These are phyloP conservation scores for Marasmarcha lunaedactyla DNA, from an alignment of 2,888 invertebrate genomes.

Conservation along the genomic window DNA sequence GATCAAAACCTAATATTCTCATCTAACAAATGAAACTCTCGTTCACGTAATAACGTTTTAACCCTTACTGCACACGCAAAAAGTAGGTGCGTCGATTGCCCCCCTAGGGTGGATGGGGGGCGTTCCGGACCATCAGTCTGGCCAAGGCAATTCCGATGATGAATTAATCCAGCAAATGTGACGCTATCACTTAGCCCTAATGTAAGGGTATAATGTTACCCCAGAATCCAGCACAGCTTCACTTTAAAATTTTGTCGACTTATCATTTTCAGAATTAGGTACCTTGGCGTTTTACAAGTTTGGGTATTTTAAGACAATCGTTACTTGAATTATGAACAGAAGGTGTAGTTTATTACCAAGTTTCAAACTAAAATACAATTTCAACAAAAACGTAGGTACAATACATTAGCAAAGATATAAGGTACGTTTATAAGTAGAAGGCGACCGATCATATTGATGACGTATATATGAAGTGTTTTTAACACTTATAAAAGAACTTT, in stretches of 20 bases:
- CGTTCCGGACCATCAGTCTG: constrained; percentile 67
- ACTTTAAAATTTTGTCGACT: constrained; percentile 41
- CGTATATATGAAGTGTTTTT: too few relatives aligned
- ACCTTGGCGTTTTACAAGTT: constrained; percentile 39
- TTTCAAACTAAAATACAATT: too few relatives aligned
- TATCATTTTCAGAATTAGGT: constrained; percentile 32
- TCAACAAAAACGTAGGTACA: too few relatives aligned
- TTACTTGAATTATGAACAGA: too few relatives aligned
- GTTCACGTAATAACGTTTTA: background rate
- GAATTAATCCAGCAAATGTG: constrained; percentile 72
- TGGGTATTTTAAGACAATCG: too few relatives aligned
- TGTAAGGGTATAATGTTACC: constrained; percentile 69
- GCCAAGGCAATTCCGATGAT: constrained; percentile 71
- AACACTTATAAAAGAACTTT: too few relatives aligned
- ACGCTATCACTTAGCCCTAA: constrained; percentile 71
- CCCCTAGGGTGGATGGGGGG: constrained; percentile 24
- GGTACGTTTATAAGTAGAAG: too few relatives aligned
- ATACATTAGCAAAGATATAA: too few relatives aligned
- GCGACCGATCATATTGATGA: too few relatives aligned
- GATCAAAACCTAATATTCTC: too few relatives aligned
- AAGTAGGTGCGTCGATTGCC: constrained; percentile 18
- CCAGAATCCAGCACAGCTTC: constrained; percentile 27
- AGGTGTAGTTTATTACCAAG: too few relatives aligned
- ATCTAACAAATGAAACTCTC: background rate
- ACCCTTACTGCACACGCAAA: constrained; percentile 18